Evolutionary conservation across 2,797 vertebrate species (phyloP), one percentile per base, ranked within the genome.

Genomic region (Catostomus latipinnis): DNA sequence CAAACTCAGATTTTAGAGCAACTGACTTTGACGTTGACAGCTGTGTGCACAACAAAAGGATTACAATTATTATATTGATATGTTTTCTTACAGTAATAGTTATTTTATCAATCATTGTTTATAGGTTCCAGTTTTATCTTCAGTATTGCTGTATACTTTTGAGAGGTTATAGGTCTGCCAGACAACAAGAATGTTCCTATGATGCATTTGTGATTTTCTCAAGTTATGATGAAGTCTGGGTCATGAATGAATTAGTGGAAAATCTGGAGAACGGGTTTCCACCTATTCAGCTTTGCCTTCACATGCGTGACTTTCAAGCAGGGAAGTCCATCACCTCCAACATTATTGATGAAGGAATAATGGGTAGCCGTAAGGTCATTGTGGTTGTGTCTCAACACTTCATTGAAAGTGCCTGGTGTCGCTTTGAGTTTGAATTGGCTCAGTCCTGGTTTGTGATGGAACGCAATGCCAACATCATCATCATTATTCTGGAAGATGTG

Each of bases 141-240:
- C 53, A 22, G 7, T 87, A 86, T 22, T 75, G 73, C n/a, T 84
- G 8, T 16, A 58, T 83, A 49, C 34, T 86, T 12, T 11, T 83
- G n/a, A 83, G 18, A 50, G 81, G 81, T 43, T 86, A 86, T 63
- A 82, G n/a, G 9, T 56, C n/a, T 6, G 18, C 82, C 13, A 63
- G 6, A 16, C 71, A 73, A 48, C 50, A 82, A 57, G 85, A 86
- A 67, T 83, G 8, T 8, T 84, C 49, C 13, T 95, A 95, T 0
- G 95, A 95, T 9, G 95, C 94, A 0, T 96, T 96, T 86, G 94
- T 96, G 5, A 95, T 96, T 82, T 94, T 94, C 87, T 96, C 95
- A 6, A 95, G 92, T 81, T 88, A 92, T 61, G 93, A 96, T 81
- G 93, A 94, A 58, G 89, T 91, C 11, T 96, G 94, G 94, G 94